Conservation (phyloP, 1,140 invertebrate species). For the Eriocheir sinensis region DNA sequence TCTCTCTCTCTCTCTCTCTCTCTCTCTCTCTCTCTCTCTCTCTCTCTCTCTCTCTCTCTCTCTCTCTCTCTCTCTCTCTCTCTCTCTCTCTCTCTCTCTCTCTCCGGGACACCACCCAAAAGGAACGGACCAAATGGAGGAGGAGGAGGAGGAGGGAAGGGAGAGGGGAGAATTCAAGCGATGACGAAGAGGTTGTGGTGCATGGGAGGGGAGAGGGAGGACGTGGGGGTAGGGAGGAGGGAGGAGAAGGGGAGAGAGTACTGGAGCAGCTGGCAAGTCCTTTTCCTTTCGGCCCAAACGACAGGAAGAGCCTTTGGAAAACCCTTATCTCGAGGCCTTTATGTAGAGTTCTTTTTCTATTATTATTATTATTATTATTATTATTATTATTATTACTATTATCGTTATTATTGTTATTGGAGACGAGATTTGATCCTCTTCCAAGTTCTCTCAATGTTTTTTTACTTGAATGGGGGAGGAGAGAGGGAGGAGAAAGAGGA, state of each 20-base stretch:
- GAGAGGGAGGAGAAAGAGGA: too few species aligned
- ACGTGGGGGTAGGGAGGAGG: neutral
- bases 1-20: neutral
- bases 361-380: neutral
- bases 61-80: slow-evolving; percentile 47
- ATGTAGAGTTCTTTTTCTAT: neutral
- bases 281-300: neutral
- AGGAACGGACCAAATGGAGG: too few species aligned
- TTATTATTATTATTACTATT: too few species aligned
- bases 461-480: neutral
- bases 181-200: too few species aligned
- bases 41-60: slow-evolving; percentile 42
- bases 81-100: slow-evolving; percentile 52
- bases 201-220: too few species aligned
- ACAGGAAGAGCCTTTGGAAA: neutral
- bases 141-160: neutral
- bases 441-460: too few species aligned
- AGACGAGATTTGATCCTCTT: neutral
- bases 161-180: too few species aligned
- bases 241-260: neutral
- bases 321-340: neutral
- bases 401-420: too few species aligned
- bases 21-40: slow-evolving; percentile 32
- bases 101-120: neutral
- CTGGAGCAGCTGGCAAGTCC: neutral